Evolutionary conservation across 2,888 invertebrate genomes (phyloP).

Genomic region (Rhyacophila evoluta): DNA sequence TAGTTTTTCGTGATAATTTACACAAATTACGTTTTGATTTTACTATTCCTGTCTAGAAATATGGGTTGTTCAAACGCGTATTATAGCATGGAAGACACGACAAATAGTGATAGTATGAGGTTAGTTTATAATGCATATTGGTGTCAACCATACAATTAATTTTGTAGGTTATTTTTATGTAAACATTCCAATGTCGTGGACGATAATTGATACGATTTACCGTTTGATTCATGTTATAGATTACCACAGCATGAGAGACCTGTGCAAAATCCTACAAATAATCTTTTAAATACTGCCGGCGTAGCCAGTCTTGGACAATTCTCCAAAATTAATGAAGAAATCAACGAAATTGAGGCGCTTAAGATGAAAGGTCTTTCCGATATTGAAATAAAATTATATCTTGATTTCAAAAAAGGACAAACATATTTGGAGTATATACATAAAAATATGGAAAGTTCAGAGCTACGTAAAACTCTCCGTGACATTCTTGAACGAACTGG

Average conservation of each 20-base stretch:
- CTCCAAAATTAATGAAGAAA: slow-evolving; percentile 61
- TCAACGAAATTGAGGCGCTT: slow-evolving; percentile 64
- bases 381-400: slow-evolving; percentile 68
- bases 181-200: no score
- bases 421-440: slow-evolving; percentile 57
- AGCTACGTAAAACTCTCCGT: slow-evolving; percentile 53
- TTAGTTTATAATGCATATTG: background rate
- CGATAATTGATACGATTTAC: background rate
- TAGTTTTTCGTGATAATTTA: no score
- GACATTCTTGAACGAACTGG: slow-evolving; percentile 52
- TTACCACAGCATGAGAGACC: background rate
- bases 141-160: background rate
- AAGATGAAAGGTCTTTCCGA: slow-evolving; percentile 66
- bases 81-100: background rate
- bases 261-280: background rate
- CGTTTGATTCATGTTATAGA: background rate
- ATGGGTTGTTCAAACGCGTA: background rate
- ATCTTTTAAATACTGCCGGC: slow-evolving; percentile 58
- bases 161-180: background rate
- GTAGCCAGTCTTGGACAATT: slow-evolving; percentile 65
- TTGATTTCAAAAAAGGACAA: slow-evolving; percentile 64
- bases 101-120: background rate
- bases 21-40: no score
- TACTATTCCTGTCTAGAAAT: no score
- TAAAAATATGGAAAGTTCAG: slow-evolving; percentile 57